Evolutionary conservation across 92 coral and sea anemone species (phyloP), one percentile per base, ranked within the genome.

Genomic region (Epizoanthus fatuus): DNA sequence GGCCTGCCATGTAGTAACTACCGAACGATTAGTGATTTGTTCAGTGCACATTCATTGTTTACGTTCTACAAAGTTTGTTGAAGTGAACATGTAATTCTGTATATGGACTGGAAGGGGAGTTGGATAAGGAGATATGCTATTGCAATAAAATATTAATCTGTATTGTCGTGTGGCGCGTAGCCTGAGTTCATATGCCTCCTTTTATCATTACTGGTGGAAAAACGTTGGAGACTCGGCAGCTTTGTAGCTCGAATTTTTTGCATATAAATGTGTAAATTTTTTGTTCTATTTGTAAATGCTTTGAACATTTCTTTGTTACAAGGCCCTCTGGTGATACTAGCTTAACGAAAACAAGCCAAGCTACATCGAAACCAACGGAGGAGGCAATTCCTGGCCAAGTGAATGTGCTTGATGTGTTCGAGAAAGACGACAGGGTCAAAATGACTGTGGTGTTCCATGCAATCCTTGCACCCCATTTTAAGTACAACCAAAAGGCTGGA

Each of bases 331-430:
- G 1, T 9, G 44, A 32, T 19, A 32, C 7, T 13, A 64, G 38
- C 40, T 5, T 45, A 14, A 10, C 0, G 13, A 39, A 0, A 8
- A 64, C n/a, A 32, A 17, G 69, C n/a, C 40, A 64, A 32, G 10
- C 9, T 47, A 13, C 42, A 32, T 14, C 2, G 44, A 32, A 64
- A 38, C 2, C 42, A 32, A 64, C 8, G 6, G 69, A 29, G n/a
- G 42, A 32, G 1, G 5, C 42, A 13, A 6, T 13, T 6, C 65
- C 35, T 60, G 32, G 65, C 3, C 17, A 60, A 32, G 69, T 64
- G 44, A 64, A 64, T 64, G 69, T 64, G 4, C 69, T 37, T 29
- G 69, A 64, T 16, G 69, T 64, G 69, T 64, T 64, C 3, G 8
- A 64, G 8, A 19, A 64, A 5, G 19, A 64, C 70, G 22, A 29